phyloP scores from a whole-genome alignment of 2,888 invertebrate genomes.

The Lithophane leautieri region DNA sequence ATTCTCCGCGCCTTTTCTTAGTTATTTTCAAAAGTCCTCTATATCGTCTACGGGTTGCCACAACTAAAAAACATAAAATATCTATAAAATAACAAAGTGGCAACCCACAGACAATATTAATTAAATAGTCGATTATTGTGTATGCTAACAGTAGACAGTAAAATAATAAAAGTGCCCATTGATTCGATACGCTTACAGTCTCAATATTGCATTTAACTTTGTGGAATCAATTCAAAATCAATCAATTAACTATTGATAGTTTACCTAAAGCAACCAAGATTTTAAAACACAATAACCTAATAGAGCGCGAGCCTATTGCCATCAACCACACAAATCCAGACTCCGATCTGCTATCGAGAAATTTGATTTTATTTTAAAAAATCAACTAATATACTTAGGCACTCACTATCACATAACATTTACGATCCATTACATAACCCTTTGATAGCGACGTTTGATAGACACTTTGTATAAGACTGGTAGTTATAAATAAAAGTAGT shows the following conservation, averaged over 20 bases:
- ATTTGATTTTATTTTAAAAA: background rate
- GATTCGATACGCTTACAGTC: background rate
- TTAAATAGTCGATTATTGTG: too few species aligned
- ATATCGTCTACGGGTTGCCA: too few species aligned
- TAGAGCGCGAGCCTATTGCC: background rate
- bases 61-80: too few species aligned
- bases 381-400: background rate
- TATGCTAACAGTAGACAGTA: too few species aligned
- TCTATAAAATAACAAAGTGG: too few species aligned
- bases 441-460: constrained; percentile 12
- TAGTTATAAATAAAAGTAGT: background rate
- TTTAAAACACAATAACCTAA: background rate
- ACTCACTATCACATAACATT: background rate
- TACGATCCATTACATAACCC: background rate
- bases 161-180: background rate
- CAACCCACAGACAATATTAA: too few species aligned
- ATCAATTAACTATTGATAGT: background rate
- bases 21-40: too few species aligned
- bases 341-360: background rate
- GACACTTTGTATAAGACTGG: constrained; percentile 3
- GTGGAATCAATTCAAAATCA: background rate
- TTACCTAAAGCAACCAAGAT: background rate
- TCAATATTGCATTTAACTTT: background rate
- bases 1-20: too few species aligned
- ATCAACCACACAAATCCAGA: background rate